Base-by-base conservation (phyloP, 2,797 vertebrate species). In the Pseudochaenichthys georgianus region DNA sequence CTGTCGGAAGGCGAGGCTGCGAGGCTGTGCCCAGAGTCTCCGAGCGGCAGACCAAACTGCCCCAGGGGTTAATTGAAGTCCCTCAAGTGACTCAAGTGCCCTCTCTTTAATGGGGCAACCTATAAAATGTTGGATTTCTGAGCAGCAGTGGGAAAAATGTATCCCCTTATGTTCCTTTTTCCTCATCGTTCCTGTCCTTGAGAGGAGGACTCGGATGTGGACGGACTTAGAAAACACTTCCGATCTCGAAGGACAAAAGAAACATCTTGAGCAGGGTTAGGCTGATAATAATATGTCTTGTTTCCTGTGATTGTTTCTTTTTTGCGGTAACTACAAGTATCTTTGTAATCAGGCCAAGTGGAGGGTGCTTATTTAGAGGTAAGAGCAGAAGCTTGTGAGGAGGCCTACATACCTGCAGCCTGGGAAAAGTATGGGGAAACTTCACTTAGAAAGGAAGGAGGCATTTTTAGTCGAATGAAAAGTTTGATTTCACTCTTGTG, bases 11-110 rank as follows among this genome's bases (percentile, higher is more conserved):
- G 80, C 76, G 70, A 53, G 60, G 60, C 73, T 55, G 63, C n/a
- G 3, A 82, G 78, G 70, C 73, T 66, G 71, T 74, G 80, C 62
- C 69, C 81, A 70, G 76, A 90, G 84, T 84, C 81, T 72, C 77
- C 28, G 82, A 82, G 84, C 80, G 3, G 81, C 83, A 90, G 69
- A 83, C 81, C 89, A 89, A 87, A 91, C 92, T 92, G 88, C 89
- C 87, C 87, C 79, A 38, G 85, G 89, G 94, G 93, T 95, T 95
- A 94, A 94, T 94, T 93, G 91, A 94, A 93, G 92, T 92, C 88
- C 90, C 92, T 84, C 57, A 81, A 92, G 91, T 91, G 86, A 92
- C 82, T 92, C 88, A 87, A 88, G 91, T 85, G 90, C 79, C 89
- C 89, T 88, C 82, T 89, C 73, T 93, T 94, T 93, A 93, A 94